These are phyloP conservation scores for Yponomeuta malinellus DNA, from an alignment of 2,888 invertebrate genomes.

Conservation along the genomic window DNA sequence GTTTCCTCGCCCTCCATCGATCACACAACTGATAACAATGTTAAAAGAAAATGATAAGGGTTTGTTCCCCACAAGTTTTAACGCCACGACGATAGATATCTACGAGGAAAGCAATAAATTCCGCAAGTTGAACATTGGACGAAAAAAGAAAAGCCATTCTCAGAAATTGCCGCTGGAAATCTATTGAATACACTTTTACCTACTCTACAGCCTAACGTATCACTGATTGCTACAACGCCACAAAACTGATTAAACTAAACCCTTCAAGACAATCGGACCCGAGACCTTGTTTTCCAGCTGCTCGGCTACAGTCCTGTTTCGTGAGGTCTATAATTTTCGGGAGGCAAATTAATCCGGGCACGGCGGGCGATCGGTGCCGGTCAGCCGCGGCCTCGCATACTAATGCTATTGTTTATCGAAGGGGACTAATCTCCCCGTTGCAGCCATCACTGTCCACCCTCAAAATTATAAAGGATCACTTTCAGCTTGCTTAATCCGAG, in stretches of 20 bases:
- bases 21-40: conserved; percentile 21
- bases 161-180: neutral
- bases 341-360: conserved; percentile 73
- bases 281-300: conserved; percentile 10
- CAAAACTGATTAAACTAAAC: conserved; percentile 11
- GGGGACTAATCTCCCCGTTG: conserved; percentile 73
- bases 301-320: conserved; percentile 18
- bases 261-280: conserved; percentile 10
- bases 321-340: conserved; percentile 65
- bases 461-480: conserved; percentile 73
- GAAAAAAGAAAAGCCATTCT: conserved; percentile 2
- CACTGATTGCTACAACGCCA: conserved; percentile 2
- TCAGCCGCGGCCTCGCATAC: conserved; percentile 72
- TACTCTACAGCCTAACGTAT: neutral
- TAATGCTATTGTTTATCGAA: conserved; percentile 76
- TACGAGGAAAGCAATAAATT: conserved; percentile 14
- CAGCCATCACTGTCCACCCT: conserved; percentile 72
- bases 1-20: conserved; percentile 16
- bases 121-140: neutral
- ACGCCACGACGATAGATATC: conserved; percentile 15
- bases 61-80: conserved; percentile 25
- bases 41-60: conserved; percentile 28
- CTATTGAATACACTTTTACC: neutral
- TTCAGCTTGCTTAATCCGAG: conserved; percentile 63
- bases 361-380: conserved; percentile 69